Evolutionary conservation across 2,888 invertebrate species (phyloP), one percentile per base, ranked within the genome.

Genomic region (Eupithecia vulgata): DNA sequence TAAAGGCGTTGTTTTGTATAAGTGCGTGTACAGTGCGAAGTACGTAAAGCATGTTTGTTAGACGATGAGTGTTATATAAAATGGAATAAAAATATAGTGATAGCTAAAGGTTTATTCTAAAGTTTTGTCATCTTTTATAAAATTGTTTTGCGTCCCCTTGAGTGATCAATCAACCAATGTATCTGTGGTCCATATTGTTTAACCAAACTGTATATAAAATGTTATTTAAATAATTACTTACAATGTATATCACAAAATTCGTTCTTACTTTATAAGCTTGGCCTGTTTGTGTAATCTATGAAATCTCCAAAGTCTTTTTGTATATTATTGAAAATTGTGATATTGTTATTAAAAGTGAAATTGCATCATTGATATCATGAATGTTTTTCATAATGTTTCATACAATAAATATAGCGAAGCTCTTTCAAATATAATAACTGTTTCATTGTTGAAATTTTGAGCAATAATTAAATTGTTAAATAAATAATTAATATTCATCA

Each of bases 301-400:
- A 89, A 89, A 89, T 91, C 87, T 91, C 90, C 88, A 89, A 89
- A 87, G 86, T 90, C 88, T 90, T 92, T 91, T 89, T 91, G 93
- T 93, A 93, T 92, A 93, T 94, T 94, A 94, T 93, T 93, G 88
- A 94, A 94, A 93, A 94, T 92, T 94, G 94, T 94, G 94, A 94
- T 94, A 94, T 94, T 93, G 93, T 94, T 94, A 92, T 91, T 90
- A 91, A 90, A 91, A 89, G 85, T 89, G 79, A 89, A 85, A 86
- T 84, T 85, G 86, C 86, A 89, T 89, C 86, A 83, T 91, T 87
- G 88, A 82, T 87, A 84, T 90, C 89, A 84, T 88, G 84, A 81
- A 84, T 89, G 86, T 90, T 70, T 88, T 88, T 66, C 59, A 70
- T 75, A 72, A 72, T 68, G 64, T 75, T 72, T 61, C 34, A 52